Percentiles rank a stretch among this genome's conserved stretches.
These are phyloP conservation scores for Oeneis ivallda DNA, from an alignment of 2,888 invertebrate genomes.

Conservation along the genomic window DNA sequence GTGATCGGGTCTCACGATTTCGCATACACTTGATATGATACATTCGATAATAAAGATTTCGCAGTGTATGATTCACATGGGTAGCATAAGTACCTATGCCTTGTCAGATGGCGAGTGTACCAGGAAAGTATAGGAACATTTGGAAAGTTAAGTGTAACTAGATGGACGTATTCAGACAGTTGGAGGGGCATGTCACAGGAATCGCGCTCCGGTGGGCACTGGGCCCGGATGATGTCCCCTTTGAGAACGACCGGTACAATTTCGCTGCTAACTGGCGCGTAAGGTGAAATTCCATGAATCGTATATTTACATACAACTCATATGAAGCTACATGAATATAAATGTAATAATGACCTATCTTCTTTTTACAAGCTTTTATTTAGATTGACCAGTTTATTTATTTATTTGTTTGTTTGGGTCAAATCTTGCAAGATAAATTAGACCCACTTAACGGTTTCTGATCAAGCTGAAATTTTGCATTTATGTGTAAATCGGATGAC, in stretches of 20 bases:
- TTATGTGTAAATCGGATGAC: too few relatives aligned
- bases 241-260: constrained; percentile 66
- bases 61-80: too few relatives aligned
- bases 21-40: too few relatives aligned
- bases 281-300: constrained; percentile 50
- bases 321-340: not conserved
- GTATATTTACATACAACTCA: constrained; percentile 29
- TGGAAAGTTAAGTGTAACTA: constrained; percentile 24
- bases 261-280: constrained; percentile 70
- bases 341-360: not conserved
- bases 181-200: constrained; percentile 63
- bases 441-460: too few relatives aligned
- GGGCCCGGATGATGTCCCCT: constrained; percentile 69
- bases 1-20: too few relatives aligned
- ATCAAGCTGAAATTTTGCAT: too few relatives aligned
- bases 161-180: constrained; percentile 50
- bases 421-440: too few relatives aligned
- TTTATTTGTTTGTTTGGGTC: too few relatives aligned
- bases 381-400: too few relatives aligned
- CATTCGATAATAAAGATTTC: too few relatives aligned
- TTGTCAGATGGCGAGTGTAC: constrained; percentile 9
- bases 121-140: constrained; percentile 13
- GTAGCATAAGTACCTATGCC: too few relatives aligned
- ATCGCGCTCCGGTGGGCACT: constrained; percentile 69
- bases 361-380: too few relatives aligned